Evolutionary conservation across 2,113 vertebrate genomes (phyloP).

Genomic region (Dicrurus megarhynchus): DNA sequence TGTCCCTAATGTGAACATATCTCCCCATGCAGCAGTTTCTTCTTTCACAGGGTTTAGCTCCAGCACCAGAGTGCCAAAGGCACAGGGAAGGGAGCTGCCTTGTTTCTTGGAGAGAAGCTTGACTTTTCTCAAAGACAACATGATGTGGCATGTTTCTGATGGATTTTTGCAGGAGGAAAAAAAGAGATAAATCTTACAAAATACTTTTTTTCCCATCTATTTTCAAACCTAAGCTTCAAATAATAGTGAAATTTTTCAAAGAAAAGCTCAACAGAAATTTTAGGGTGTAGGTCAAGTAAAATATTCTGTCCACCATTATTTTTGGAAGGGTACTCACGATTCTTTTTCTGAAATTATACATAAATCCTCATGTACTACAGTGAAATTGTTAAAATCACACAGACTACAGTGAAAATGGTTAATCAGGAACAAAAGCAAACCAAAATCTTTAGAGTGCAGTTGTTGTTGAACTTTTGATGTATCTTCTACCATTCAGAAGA

Average conservation of each 20-base stretch:
- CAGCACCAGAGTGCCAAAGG: background rate
- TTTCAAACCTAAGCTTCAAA: background rate
- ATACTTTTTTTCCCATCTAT: background rate
- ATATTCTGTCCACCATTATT: background rate
- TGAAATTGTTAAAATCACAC: background rate
- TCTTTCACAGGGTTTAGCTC: background rate
- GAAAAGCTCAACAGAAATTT: background rate
- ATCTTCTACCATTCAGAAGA: background rate
- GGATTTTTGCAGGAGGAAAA: background rate
- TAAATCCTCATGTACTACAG: background rate
- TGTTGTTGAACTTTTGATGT: background rate
- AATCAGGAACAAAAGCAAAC: background rate
- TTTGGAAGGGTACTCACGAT: background rate
- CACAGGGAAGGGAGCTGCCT: background rate
- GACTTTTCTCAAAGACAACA: background rate
- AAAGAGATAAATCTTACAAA: background rate
- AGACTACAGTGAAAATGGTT: background rate
- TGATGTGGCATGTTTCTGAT: background rate
- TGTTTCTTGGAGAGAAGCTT: background rate
- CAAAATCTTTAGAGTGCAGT: background rate
- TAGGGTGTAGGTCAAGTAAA: background rate
- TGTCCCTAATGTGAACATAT: background rate
- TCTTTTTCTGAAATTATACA: background rate
- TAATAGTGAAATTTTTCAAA: background rate
- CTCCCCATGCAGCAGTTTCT: background rate